Evolutionary conservation across 35 echinoderm and acorn worm genomes (phyloP).

Genomic region (Anneissia japonica): DNA sequence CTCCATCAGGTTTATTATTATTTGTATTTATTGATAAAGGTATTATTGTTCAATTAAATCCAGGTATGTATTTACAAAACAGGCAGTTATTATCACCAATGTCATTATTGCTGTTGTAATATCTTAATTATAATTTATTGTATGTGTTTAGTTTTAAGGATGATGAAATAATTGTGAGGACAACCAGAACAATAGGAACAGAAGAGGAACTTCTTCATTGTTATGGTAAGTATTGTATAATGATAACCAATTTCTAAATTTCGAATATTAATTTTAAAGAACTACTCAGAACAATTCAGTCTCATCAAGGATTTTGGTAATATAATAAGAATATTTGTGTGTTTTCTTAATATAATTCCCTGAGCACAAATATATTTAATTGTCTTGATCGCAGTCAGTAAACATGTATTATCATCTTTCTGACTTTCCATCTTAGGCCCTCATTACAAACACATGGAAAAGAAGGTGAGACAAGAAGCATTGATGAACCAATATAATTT

Average conservation of each 20-base stretch:
- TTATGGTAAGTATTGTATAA: constrained; percentile 62
- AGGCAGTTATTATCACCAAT: not conserved
- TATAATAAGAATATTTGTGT: too few relatives aligned
- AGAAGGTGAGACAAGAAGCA: constrained; percentile 28
- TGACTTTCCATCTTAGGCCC: constrained; percentile 40
- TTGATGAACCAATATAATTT: constrained; percentile 77
- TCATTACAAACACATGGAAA: constrained; percentile 64
- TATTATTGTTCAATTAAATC: not conserved
- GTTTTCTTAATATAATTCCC: too few relatives aligned
- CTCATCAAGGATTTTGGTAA: too few relatives aligned
- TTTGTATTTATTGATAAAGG: not conserved
- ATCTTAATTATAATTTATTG: constrained; percentile 1
- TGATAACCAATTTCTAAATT: not conserved
- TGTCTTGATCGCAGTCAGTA: not conserved
- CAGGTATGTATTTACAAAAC: not conserved
- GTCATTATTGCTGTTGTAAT: too few relatives aligned
- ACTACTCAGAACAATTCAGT: too few relatives aligned
- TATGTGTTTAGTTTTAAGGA: constrained; percentile 34
- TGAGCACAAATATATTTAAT: too few relatives aligned
- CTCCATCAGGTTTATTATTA: not conserved
- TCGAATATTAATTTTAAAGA: too few relatives aligned
- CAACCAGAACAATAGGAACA: constrained; percentile 30
- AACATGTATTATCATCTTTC: not conserved
- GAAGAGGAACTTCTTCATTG: constrained; percentile 87
- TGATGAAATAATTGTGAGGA: constrained; percentile 40